Base-by-base conservation (phyloP, 2,797 vertebrate species). In the Phoeniculus purpureus region DNA sequence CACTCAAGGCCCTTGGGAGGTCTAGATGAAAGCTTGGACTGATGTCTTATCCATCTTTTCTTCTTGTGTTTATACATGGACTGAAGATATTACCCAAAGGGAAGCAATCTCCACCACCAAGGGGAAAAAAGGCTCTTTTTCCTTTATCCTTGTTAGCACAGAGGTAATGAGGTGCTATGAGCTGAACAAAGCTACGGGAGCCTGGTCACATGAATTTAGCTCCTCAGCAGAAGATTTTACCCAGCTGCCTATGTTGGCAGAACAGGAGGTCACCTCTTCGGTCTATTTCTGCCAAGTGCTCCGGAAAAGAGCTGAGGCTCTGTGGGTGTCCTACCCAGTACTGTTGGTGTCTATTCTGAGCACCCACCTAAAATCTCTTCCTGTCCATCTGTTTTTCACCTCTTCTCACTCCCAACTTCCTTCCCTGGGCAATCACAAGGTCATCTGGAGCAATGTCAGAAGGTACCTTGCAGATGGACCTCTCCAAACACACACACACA, bases 281-380 rank as follows among this genome's bases (percentile, higher is more conserved):
- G 12, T 59, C 21, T 64, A 3, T 34, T 37, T 64, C 21, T 76
- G 19, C 21, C 3, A 7, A 59, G 32, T 0, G 0, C 19, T 25
- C 31, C 64, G 56, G n/a, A 70, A 66, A 66, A 45, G 32, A 50
- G 12, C 7, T 40, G 70, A 76, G 12, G 20, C 13, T 43, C 9
- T 25, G 19, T 47, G 25, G 29, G 16, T 56, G 47, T 67, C 32
- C 43, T 26, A 26, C 5, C 40, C 37, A 31, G 31, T 37, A 37
- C 20, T 8, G 12, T 51, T 19, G 26, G 26, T 17, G 20, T 40
- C 58, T 86, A 6, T 61, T 86, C 25, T 75, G 23, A 86, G 34
- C 18, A 60, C 16, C 19, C 27, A 66, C 29, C 29, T 31, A 27
- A 65, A 79, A 61, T 17, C 29, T 52, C 50, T 71, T 75, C 43